Evolutionary conservation across 2,113 vertebrate genomes (phyloP).

Genomic region (Perognathus longimembris): DNA sequence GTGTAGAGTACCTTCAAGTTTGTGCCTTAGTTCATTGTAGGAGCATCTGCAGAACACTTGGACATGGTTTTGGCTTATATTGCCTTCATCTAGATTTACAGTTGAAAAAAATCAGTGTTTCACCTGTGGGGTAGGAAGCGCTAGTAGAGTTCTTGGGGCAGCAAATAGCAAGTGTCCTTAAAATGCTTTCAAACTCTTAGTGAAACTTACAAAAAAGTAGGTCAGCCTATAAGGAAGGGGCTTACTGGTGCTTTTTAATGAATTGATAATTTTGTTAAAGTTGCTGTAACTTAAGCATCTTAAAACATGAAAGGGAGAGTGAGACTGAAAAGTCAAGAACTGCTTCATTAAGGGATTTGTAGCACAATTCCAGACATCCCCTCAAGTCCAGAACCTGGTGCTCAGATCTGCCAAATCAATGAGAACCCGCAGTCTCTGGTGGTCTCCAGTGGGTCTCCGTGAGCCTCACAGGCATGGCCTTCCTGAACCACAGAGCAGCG

Average conservation of each 20-base stretch:
- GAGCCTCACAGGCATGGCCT: too few species aligned
- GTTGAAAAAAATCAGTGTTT: background rate
- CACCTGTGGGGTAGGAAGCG: background rate
- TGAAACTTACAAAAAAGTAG: too few species aligned
- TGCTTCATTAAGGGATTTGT: background rate
- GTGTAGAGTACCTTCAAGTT: background rate
- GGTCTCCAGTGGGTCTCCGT: background rate
- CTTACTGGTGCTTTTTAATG: too few species aligned
- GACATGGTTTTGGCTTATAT: background rate
- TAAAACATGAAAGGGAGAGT: background rate
- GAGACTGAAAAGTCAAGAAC: background rate
- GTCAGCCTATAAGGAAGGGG: too few species aligned
- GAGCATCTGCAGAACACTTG: background rate
- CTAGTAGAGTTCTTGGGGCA: background rate
- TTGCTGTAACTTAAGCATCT: background rate
- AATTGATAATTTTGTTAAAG: too few species aligned
- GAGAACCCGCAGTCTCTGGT: background rate
- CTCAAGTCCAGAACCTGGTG: background rate
- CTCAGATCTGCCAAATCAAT: background rate
- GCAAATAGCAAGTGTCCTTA: background rate
- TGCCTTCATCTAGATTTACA: background rate
- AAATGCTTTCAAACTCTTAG: background rate
- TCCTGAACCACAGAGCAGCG: background rate
- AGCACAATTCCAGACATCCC: background rate
- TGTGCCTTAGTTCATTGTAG: background rate